phyloP scores from a whole-genome alignment of 1,140 invertebrate species.

The Lucilia cuprina region DNA sequence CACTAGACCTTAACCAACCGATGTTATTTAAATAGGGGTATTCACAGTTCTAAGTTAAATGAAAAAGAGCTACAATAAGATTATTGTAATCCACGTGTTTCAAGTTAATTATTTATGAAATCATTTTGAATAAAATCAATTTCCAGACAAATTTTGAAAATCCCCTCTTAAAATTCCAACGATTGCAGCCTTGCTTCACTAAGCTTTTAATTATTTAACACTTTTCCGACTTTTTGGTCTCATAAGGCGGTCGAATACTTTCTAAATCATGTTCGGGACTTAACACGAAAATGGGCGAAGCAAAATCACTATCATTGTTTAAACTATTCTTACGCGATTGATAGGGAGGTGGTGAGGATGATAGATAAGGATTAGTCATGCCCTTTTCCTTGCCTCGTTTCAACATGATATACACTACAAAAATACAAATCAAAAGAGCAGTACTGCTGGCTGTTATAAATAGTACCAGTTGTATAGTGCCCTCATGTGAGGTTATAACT shows the following conservation, averaged over 20 bases:
- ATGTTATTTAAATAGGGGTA: too few relatives aligned
- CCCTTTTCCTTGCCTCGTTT: constrained; percentile 52
- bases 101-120: too few relatives aligned
- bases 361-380: constrained; percentile 39
- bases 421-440: constrained; percentile 59
- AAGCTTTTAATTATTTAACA: not conserved
- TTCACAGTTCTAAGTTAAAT: too few relatives aligned
- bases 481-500: constrained; percentile 49
- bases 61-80: too few relatives aligned
- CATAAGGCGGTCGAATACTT: constrained; percentile 26
- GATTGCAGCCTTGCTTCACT: not conserved
- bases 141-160: too few relatives aligned
- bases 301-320: constrained; percentile 54
- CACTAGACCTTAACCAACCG: not conserved
- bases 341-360: constrained; percentile 34
- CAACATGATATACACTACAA: constrained; percentile 60
- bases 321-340: constrained; percentile 23
- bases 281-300: constrained; percentile 59
- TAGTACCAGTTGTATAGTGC: constrained; percentile 57
- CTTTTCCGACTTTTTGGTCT: constrained; percentile 16
- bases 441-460: constrained; percentile 61
- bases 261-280: constrained; percentile 40
- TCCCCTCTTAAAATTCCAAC: too few relatives aligned
- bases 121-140: too few relatives aligned
- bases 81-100: too few relatives aligned